Conservation (phyloP, 2,888 invertebrate species). For the Boloria selene region DNA sequence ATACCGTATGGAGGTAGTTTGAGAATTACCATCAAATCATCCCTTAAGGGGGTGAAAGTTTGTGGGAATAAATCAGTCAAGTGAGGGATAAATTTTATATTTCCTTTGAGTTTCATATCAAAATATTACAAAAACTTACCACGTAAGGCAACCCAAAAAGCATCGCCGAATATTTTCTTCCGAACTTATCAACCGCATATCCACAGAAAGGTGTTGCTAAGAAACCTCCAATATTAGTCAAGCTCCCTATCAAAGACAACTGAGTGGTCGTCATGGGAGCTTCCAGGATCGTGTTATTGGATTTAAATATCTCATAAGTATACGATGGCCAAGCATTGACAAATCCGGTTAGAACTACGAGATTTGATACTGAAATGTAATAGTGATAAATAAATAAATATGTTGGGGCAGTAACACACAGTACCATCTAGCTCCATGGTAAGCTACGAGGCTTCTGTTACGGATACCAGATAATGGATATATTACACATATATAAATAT, state of each 20-base stretch:
- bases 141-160: slow-evolving; percentile 66
- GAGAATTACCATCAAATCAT: no score
- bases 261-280: slow-evolving; percentile 60
- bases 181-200: slow-evolving; percentile 59
- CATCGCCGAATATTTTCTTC: slow-evolving; percentile 69
- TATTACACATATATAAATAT: no score
- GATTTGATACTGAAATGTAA: slow-evolving; percentile 25
- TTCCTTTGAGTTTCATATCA: not conserved
- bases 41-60: no score
- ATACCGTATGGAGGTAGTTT: no score
- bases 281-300: slow-evolving; percentile 63
- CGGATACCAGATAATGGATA: no score
- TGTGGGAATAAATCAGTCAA: not conserved
- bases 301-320: slow-evolving; percentile 60
- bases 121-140: slow-evolving; percentile 49
- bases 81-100: no score
- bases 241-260: slow-evolving; percentile 65
- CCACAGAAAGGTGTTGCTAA: slow-evolving; percentile 65
- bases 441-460: no score
- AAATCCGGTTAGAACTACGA: slow-evolving; percentile 63
- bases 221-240: slow-evolving; percentile 66
- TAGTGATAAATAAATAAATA: no score
- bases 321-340: slow-evolving; percentile 71
- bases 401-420: no score
- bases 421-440: no score